phyloP scores from a whole-genome alignment of 1,140 invertebrate species.

The Arctopsyche grandis region DNA sequence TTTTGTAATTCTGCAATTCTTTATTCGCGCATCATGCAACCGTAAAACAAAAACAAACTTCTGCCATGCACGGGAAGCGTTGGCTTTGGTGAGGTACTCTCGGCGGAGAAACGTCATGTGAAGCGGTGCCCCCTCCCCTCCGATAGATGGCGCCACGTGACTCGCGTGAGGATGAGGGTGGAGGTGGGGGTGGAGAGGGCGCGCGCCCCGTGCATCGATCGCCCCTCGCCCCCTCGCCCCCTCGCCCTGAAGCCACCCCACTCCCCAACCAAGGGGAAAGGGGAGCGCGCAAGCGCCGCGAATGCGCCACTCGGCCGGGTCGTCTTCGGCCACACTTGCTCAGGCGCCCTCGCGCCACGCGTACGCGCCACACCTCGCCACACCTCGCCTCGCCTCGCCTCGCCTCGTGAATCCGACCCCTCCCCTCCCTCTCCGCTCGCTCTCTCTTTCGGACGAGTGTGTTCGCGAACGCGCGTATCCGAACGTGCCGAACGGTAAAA shows the following conservation, averaged over 20 bases:
- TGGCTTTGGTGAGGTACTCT: neutral
- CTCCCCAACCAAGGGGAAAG: neutral
- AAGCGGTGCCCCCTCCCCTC: neutral
- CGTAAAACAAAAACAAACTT: too few relatives aligned
- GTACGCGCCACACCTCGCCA: conserved; percentile 60
- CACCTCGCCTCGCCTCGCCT: too few relatives aligned
- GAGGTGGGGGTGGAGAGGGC: neutral
- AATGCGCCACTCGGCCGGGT: neutral
- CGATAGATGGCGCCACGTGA: neutral
- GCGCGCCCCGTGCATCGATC: conserved; percentile 12
- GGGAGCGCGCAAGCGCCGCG: neutral
- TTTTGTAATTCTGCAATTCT: too few relatives aligned
- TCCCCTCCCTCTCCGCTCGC: conserved; percentile 21
- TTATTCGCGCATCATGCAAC: too few relatives aligned
- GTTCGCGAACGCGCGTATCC: conserved; percentile 42
- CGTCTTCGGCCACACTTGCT: conserved; percentile 55
- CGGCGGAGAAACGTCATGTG: neutral
- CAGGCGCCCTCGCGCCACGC: conserved; percentile 56
- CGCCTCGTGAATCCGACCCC: conserved; percentile 56
- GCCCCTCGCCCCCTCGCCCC: conserved; percentile 54
- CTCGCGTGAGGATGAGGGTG: neutral
- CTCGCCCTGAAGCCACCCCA: neutral
- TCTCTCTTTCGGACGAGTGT: neutral
- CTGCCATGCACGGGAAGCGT: neutral
- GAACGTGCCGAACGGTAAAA: too few relatives aligned